Base-by-base conservation (phyloP, 2,888 invertebrate species). In the Cerastis leucographa region DNA sequence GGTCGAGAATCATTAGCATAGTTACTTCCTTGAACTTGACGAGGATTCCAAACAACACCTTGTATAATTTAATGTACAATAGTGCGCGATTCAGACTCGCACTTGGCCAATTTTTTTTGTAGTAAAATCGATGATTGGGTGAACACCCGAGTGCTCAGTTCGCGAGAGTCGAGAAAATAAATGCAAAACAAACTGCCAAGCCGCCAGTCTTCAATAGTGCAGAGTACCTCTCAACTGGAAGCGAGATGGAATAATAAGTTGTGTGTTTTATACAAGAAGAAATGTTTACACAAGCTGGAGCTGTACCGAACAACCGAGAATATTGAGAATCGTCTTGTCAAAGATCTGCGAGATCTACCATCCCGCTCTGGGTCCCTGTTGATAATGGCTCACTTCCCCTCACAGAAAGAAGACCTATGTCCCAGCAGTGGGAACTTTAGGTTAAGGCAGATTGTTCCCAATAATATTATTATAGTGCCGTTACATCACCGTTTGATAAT, bases 131-230 rank as follows among this genome's bases (percentile, higher is more conserved):
- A 42, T 44, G 62, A 62, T 75, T 54, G 62, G 44, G 51, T n/a
- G 56, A 44, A 75, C 51, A 44, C n/a, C 35, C 51, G 42, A 62
- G 62, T 62, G 62, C 35, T 46, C 9, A 12, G 51, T 54, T 35
- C 19, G 29, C 19, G 25, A 51, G 74, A 59, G 17, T 46, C 42
- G 51, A 22, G 44, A n/a, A 75, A 75, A 74, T 62, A 75, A 74
- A 74, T 74, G 75, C 61, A 74, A 74, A 74, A 49, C 74, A 19
- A 73, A 73, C 35, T 74, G 25, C 22, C 17, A 11, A 17, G 14
- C 49, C 12, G 17, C n/a, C 22, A 11, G 19, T n/a, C 29, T 62
- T 51, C 74, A 44, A n/a, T 22, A 44, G 75, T 40, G 29, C 29
- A 19, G 61, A 74, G 54, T 35, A 73, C 29, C 44, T 29, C 62